Conservation (phyloP, 1,140 invertebrate genomes). For the Formica exsecta region DNA sequence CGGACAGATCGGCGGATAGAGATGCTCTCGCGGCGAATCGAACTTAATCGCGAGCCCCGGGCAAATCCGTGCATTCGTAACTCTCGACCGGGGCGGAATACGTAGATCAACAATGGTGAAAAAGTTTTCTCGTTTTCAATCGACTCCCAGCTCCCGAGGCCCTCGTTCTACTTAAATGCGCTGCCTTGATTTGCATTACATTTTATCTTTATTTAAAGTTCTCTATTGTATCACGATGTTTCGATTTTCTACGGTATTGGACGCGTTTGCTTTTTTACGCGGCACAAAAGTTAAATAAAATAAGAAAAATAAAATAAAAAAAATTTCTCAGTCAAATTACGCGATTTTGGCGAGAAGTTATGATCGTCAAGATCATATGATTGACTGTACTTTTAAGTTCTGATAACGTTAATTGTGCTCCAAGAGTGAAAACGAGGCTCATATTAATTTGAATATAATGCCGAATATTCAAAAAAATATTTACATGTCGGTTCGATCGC, state of each 20-base stretch:
- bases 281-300: background rate
- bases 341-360: background rate
- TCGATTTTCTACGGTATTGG: slow-evolving; percentile 6
- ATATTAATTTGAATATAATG: background rate
- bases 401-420: background rate
- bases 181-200: slow-evolving; percentile 65
- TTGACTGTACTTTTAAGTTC: background rate
- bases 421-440: background rate
- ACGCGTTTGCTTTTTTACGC: background rate
- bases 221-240: background rate
- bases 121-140: slow-evolving; percentile 73
- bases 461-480: no score
- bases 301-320: background rate
- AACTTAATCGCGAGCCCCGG: slow-evolving; percentile 69
- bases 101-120: slow-evolving; percentile 64
- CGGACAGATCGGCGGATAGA: slow-evolving; percentile 27
- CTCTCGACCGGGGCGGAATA: slow-evolving; percentile 69
- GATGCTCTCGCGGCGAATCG: slow-evolving; percentile 44
- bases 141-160: slow-evolving; percentile 47
- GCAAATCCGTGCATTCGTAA: slow-evolving; percentile 72
- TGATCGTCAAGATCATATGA: background rate
- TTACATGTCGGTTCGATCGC: background rate
- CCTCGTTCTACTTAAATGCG: slow-evolving; percentile 56
- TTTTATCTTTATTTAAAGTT: slow-evolving; percentile 51
- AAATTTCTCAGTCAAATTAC: background rate